Evolutionary conservation across 2,797 vertebrate species (phyloP).

Genomic region (Pogonophryne albipinna): DNA sequence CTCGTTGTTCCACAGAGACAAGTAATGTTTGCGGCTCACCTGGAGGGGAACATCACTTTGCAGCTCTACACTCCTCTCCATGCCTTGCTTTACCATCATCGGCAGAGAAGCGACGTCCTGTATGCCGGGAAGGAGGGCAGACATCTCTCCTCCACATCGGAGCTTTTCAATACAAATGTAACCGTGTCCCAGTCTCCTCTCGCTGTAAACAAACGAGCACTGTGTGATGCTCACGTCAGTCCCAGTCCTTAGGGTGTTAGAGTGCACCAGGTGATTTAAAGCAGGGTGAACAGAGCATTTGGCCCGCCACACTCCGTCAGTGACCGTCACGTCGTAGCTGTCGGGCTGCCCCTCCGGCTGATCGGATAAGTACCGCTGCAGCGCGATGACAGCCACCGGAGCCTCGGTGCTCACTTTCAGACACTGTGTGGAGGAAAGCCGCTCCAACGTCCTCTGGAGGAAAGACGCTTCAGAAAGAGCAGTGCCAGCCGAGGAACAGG

Average conservation of each 20-base stretch:
- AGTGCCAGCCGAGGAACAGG: constrained; percentile 34
- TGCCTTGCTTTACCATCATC: constrained; percentile 68
- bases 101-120: constrained; percentile 60
- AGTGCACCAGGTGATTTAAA: constrained; percentile 83
- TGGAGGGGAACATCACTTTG: constrained; percentile 82
- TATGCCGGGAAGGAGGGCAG: constrained; percentile 34
- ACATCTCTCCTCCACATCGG: constrained; percentile 22
- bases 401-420: constrained; percentile 57
- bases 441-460: constrained; percentile 71
- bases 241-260: constrained; percentile 85
- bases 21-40: constrained; percentile 85
- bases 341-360: constrained; percentile 20
- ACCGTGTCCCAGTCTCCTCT: constrained; percentile 84
- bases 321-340: constrained; percentile 89
- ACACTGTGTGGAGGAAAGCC: constrained; percentile 60
- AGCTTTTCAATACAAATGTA: constrained; percentile 85
- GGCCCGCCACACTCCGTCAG: constrained; percentile 82
- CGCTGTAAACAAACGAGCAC: constrained; percentile 87
- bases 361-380: constrained; percentile 87
- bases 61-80: constrained; percentile 58
- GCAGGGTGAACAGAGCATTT: constrained; percentile 84
- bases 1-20: constrained; percentile 93
- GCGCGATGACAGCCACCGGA: constrained; percentile 82
- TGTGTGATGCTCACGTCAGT: constrained; percentile 75
- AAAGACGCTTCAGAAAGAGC: constrained; percentile 42